Evolutionary conservation across 2,888 invertebrate species (phyloP).

Genomic region (Osedax frankpressi): DNA sequence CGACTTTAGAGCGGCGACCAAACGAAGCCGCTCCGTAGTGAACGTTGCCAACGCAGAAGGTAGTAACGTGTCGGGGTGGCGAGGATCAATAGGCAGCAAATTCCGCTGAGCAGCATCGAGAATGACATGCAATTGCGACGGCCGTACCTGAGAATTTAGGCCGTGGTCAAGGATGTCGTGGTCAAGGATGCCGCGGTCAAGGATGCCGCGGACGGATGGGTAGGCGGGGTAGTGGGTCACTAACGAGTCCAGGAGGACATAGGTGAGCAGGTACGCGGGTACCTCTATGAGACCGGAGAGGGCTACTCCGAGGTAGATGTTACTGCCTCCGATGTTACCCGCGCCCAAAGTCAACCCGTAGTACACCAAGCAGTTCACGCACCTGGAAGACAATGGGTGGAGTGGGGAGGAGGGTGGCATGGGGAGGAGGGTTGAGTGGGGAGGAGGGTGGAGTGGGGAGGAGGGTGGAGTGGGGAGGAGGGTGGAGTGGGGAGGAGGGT

Average conservation of each 20-base stretch:
- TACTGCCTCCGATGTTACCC: constrained; percentile 59
- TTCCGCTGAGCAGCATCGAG: constrained; percentile 23
- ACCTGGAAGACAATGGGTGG: constrained; percentile 53
- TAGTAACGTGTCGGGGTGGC: constrained; percentile 22
- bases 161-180: background rate
- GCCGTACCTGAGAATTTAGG: constrained; percentile 22
- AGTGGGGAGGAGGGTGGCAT: no score
- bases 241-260: constrained; percentile 52
- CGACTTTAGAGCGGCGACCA: no score
- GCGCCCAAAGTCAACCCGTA: constrained; percentile 67
- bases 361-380: constrained; percentile 64
- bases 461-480: no score
- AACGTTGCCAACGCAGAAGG: no score
- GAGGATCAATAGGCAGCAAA: constrained; percentile 22
- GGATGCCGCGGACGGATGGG: background rate
- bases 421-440: no score
- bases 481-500: no score
- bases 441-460: no score
- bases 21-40: no score
- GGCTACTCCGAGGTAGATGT: constrained; percentile 58
- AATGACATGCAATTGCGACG: constrained; percentile 24
- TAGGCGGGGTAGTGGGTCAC: no score
- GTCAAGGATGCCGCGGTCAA: background rate
- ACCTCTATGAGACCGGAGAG: constrained; percentile 65
- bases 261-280: constrained; percentile 56